Percentiles rank a stretch among this genome's conserved stretches.
Evolutionary conservation across 2,113 vertebrate species (phyloP).

Genomic region (Ochotona curzoniae): DNA sequence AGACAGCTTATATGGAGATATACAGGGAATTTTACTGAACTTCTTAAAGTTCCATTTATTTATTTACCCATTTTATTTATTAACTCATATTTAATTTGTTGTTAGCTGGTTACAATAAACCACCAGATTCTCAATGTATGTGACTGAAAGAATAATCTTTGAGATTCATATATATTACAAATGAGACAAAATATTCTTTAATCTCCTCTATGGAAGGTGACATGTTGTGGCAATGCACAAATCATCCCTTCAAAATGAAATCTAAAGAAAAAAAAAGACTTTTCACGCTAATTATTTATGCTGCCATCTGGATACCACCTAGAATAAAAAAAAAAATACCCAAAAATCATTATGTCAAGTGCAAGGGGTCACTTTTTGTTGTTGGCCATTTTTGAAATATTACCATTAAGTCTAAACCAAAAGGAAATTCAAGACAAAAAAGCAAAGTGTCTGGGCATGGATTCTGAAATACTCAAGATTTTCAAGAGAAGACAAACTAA

Average conservation of each 20-base stretch:
- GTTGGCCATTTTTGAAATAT: not conserved
- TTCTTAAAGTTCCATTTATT: conserved; percentile 1
- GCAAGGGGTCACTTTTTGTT: not conserved
- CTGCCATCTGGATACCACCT: not conserved
- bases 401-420: not conserved
- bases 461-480: not conserved
- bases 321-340: not conserved
- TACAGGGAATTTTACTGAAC: not conserved
- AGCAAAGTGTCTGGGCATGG: not conserved
- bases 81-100: not conserved
- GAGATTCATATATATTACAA: not conserved
- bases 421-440: not conserved
- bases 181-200: not conserved
- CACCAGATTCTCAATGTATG: not conserved
- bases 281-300: not conserved
- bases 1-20: not conserved
- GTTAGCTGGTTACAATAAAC: not conserved
- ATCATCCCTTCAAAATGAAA: not conserved
- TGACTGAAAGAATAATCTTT: not conserved
- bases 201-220: not conserved
- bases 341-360: not conserved
- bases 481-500: not conserved
- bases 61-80: not conserved
- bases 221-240: not conserved
- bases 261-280: not conserved